Base-by-base conservation (phyloP, 2,113 vertebrate species). In the Misgurnus mizolepis region DNA sequence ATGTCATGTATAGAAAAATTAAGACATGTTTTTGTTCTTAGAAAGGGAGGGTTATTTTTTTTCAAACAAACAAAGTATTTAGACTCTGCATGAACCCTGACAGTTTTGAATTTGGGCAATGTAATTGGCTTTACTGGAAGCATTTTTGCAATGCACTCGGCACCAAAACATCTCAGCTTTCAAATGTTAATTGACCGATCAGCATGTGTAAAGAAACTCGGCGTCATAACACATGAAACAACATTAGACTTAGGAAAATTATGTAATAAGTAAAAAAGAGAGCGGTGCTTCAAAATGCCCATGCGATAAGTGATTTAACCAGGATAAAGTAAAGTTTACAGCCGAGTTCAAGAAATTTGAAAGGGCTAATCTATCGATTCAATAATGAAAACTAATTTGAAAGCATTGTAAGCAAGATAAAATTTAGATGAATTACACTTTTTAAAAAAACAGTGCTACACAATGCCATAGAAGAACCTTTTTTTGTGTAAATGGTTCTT, bases 131-230 rank as follows among this genome's bases (percentile, higher is more conserved):
- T 73, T 78, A 14, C 66, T 76, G 34, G 67, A 82, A 72, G 66
- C 47, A 50, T 27, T 43, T 75, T 84, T 79, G 22, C 11, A 73
- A 73, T 65, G 62, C 47, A 81, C 17, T 81, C 41, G 68, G 49
- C 58, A 81, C 22, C 62, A 67, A 75, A 82, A 79, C 70, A 84
- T 84, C 64, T 71, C 70, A 40, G 74, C n/a, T 60, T 18, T 18
- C 58, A 82, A 82, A 71, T 40, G 39, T 40, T 79, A 75, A 78
- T 60, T 79, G 45, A 65, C 64, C 70, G 64, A 55, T 47, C 66
- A 65, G 79, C 43, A 55, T 82, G 53, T 84, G 40, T 56, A 40
- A 40, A 10, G 5, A 12, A 43, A 50, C 12, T 77, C 8, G 18
- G 27, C 60, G 11, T 71, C 41, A 61, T n/a, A 56, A 53, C 18